Percentiles rank a stretch among this genome's conserved stretches.
Evolutionary conservation across 2,797 vertebrate species (phyloP).

Genomic region (Schizopygopsis malacanthus): DNA sequence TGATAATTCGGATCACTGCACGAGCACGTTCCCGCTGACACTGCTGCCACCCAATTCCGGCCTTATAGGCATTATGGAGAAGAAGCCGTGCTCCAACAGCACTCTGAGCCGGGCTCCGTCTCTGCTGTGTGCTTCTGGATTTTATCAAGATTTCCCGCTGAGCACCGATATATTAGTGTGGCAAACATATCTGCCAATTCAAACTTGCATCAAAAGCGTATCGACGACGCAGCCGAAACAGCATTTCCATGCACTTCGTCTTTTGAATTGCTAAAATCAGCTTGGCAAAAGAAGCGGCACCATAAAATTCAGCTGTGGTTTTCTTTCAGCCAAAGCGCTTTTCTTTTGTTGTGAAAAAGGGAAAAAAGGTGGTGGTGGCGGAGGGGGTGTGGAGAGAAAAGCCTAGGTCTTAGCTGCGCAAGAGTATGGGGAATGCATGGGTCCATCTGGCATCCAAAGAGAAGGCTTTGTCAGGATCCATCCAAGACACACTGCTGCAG

Average conservation of each 20-base stretch:
- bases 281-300: constrained; percentile 84
- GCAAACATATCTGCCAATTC: constrained; percentile 78
- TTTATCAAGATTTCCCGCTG: constrained; percentile 80
- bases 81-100: constrained; percentile 72
- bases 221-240: constrained; percentile 75
- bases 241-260: constrained; percentile 77
- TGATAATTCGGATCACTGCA: constrained; percentile 65
- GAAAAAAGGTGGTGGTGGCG: constrained; percentile 54
- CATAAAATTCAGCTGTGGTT: constrained; percentile 87
- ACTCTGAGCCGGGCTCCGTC: constrained; percentile 67
- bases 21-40: constrained; percentile 70
- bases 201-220: constrained; percentile 81
- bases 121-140: constrained; percentile 71
- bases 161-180: constrained; percentile 82
- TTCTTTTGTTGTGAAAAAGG: constrained; percentile 77
- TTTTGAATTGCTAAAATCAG: constrained; percentile 86
- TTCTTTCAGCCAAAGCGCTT: constrained; percentile 86
- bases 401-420: constrained; percentile 85
- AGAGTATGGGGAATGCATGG: constrained; percentile 81
- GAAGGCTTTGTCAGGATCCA: constrained; percentile 80
- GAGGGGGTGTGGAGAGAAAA: constrained; percentile 73
- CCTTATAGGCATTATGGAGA: constrained; percentile 74
- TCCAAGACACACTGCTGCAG: constrained; percentile 84
- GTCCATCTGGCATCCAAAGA: constrained; percentile 84
- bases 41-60: constrained; percentile 73